These are phyloP conservation scores for Asarcornis scutulata DNA, from an alignment of 2,113 vertebrate genomes.

Conservation along the genomic window DNA sequence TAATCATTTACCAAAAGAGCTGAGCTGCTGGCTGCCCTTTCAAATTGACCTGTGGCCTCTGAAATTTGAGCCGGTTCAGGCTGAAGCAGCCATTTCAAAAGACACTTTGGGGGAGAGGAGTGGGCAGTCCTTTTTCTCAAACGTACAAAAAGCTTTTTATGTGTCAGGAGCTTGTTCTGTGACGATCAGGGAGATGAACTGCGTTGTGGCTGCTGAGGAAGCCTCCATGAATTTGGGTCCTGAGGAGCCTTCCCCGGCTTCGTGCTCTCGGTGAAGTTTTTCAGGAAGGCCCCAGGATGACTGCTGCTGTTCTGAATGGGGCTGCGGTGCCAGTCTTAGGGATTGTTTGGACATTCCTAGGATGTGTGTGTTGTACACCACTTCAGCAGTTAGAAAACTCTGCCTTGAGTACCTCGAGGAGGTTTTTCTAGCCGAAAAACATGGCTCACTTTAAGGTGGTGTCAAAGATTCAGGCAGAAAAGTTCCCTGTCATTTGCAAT, in stretches of 20 bases:
- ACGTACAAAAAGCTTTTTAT: neutral
- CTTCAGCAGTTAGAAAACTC: neutral
- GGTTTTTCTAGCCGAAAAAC: neutral
- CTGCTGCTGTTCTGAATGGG: neutral
- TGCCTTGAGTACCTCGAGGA: neutral
- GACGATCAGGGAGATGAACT: neutral
- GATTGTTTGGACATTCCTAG: neutral
- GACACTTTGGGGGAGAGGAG: neutral
- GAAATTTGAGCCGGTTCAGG: neutral
- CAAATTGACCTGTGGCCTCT: neutral
- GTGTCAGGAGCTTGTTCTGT: neutral
- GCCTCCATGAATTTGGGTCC: neutral
- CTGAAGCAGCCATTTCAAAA: neutral
- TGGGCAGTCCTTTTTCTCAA: neutral
- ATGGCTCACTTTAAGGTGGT: neutral
- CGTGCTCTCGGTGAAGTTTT: neutral
- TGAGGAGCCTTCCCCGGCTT: neutral
- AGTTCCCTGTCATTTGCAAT: neutral
- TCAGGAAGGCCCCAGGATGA: neutral
- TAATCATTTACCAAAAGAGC: constrained; percentile 31
- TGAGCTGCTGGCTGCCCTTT: neutral
- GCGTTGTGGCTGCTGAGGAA: constrained; percentile 12
- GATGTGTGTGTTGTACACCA: neutral
- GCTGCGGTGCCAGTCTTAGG: neutral
- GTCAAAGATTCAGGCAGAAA: neutral